Conservation (phyloP, 2,888 invertebrate genomes). For the Antitype chi region DNA sequence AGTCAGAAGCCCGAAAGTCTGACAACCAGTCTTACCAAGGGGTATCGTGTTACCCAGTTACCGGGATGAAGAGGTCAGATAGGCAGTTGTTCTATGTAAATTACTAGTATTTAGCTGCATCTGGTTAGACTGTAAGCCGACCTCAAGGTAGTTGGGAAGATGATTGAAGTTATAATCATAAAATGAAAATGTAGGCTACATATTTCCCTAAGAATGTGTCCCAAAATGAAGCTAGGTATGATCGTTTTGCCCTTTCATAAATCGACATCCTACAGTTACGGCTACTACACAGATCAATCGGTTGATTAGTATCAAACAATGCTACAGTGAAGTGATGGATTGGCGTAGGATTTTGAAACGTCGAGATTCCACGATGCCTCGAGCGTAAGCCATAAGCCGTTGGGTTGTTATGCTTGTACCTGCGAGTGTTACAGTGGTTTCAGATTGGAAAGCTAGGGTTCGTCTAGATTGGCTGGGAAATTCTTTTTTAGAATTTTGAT, state of each 20-base stretch:
- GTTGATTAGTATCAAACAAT: conserved; percentile 13
- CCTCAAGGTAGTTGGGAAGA: too few relatives aligned
- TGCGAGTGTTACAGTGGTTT: not conserved
- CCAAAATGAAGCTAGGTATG: not conserved
- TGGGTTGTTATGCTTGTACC: conserved; percentile 14
- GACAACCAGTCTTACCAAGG: too few relatives aligned
- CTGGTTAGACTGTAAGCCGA: too few relatives aligned
- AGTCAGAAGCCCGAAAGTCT: too few relatives aligned
- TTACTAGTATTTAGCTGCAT: too few relatives aligned
- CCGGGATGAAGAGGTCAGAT: too few relatives aligned
- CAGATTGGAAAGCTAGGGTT: not conserved
- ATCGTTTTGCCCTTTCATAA: not conserved
- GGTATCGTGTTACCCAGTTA: too few relatives aligned
- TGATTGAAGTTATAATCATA: not conserved
- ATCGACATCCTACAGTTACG: not conserved
- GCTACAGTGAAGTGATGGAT: conserved; percentile 16
- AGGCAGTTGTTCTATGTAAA: too few relatives aligned
- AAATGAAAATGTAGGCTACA: not conserved
- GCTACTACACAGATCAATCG: not conserved
- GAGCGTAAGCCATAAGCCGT: conserved; percentile 14
- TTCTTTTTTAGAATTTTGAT: not conserved
- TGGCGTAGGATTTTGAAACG: conserved; percentile 24
- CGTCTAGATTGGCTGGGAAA: not conserved
- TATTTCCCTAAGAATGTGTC: not conserved
- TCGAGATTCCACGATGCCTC: conserved; percentile 9